Evolutionary conservation across 2,888 invertebrate species (phyloP).

Genomic region (Cepaea hortensis): DNA sequence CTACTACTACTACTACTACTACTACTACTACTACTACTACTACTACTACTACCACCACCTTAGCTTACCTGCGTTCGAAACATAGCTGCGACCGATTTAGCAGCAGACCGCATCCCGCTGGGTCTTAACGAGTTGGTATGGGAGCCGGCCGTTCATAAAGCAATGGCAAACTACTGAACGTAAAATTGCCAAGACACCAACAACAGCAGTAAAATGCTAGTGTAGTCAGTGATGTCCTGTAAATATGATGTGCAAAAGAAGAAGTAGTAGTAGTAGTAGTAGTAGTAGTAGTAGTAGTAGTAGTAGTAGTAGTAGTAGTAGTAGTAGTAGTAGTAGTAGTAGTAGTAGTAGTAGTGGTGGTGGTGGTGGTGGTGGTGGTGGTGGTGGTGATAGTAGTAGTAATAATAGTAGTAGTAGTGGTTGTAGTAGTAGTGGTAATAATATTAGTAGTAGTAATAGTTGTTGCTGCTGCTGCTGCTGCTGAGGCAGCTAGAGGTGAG

Average conservation of each 20-base stretch:
- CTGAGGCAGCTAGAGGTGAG: no score
- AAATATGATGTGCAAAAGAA: not conserved
- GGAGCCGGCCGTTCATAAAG: no score
- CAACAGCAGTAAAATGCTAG: conserved; percentile 32
- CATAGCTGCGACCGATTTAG: no score
- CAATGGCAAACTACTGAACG: no score
- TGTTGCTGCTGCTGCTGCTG: no score
- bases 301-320: conserved; percentile 43
- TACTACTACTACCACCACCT: no score
- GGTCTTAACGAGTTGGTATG: no score
- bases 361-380: conserved; percentile 26
- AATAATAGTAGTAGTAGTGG: conserved; percentile 25
- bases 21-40: no score
- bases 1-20: no score
- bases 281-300: conserved; percentile 40
- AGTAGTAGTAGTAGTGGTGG: conserved; percentile 36
- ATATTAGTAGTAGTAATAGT: no score
- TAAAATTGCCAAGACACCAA: not conserved
- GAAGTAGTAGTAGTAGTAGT: conserved; percentile 19
- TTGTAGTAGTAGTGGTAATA: not conserved
- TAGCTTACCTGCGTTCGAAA: no score
- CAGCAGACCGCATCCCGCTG: no score
- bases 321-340: conserved; percentile 42
- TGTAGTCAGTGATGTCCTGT: conserved; percentile 24
- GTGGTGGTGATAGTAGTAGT: conserved; percentile 26